A percentile compares a stretch with the other conserved stretches of the same genome.
These are phyloP conservation scores for Ptyas mucosa DNA, from an alignment of 2,113 vertebrate genomes.

Conservation along the genomic window DNA sequence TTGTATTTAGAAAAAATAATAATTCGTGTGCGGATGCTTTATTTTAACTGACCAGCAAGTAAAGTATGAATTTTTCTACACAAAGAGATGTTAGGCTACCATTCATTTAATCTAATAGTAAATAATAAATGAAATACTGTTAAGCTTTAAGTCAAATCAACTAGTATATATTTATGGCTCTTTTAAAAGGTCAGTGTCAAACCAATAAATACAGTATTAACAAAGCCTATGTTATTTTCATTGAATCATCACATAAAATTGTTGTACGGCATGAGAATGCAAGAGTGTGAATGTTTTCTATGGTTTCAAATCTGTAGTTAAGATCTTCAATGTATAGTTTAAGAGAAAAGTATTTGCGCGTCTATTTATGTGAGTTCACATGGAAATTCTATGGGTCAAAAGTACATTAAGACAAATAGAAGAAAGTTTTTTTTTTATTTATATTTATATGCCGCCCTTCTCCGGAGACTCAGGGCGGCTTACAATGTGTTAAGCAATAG, in stretches of 20 bases:
- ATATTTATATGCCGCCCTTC: no score
- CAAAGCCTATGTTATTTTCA: not conserved
- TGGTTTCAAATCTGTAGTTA: not conserved
- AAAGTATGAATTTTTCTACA: not conserved
- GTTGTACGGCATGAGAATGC: not conserved
- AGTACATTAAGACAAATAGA: not conserved
- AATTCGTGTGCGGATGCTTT: not conserved
- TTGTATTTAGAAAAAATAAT: not conserved
- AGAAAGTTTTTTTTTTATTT: no score
- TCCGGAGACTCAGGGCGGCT: no score
- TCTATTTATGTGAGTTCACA: not conserved
- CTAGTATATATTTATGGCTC: not conserved
- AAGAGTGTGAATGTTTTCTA: not conserved
- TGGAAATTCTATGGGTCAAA: not conserved
- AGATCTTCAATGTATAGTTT: not conserved
- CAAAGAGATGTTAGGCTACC: not conserved
- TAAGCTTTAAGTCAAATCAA: not conserved
- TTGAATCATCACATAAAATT: not conserved
- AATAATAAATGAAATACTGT: not conserved
- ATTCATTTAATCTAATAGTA: not conserved
- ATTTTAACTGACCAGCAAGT: not conserved
- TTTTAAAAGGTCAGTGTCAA: not conserved
- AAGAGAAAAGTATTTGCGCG: not conserved
- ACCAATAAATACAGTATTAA: not conserved
- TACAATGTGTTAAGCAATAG: no score